Base-by-base conservation (phyloP, 2,888 invertebrate genomes). In the Tigriopus californicus region DNA sequence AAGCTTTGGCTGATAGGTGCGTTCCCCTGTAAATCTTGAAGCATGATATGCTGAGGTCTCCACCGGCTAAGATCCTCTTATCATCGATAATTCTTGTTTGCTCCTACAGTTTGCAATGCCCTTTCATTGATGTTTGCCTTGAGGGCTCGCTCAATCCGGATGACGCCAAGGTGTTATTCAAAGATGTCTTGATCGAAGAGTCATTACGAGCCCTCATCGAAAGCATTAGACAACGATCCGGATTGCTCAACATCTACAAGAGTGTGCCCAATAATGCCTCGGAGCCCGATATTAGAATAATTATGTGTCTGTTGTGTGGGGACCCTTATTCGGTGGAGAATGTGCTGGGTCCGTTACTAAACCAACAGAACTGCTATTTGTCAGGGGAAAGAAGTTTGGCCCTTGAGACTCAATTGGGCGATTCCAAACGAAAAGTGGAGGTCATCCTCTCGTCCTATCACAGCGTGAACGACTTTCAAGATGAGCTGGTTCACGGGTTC, bases 301-400 rank as follows among this genome's bases (percentile, higher is more conserved):
- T 86, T 70, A 85, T 95, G 79, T 92, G 91, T 72, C 84, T 92
- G 81, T 90, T 92, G 72, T 95, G 95, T 72, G 92, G 91, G 58
- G 94, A 95, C 72, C 87, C 89, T 1, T 92, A 83, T 70, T 84
- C 86, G 0, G 82, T 89, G 49, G 91, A 91, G 70, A 83, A 86
- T 62, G 86, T 92, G 60, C 75, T 95, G 60, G 83, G 83, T 15
- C 92, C 94, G 0, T 74, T 95, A 61, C 75, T 94, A 61, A 80
- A 82, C 66, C 89, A 91, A 69, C 85, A 86, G 64, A 84, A 86
- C 63, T 88, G 87, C 71, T 84, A 85, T 71, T 76, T 87, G 61
- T 83, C 85, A 52, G 85, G 85, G 1, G 86, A 89, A 67, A 80
- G 87, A 61, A 86, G 87, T 62, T 82, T 94, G 65, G 84, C 89